A percentile compares a stretch with the other conserved stretches of the same genome.
Conservation (phyloP, 2,113 vertebrate genomes). For the Plectropomus leopardus region DNA sequence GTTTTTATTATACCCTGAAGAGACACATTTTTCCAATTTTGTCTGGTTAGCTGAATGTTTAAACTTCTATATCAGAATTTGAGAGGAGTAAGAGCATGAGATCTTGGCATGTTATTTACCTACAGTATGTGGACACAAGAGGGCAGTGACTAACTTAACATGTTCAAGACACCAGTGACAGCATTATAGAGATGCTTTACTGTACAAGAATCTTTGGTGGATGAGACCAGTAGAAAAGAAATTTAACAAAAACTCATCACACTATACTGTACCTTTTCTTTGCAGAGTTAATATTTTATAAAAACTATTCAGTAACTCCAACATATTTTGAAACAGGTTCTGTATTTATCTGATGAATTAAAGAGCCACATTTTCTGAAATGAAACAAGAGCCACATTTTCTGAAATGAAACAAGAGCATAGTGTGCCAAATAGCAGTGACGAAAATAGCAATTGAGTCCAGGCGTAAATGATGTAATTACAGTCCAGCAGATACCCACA, state of each 20-base stretch:
- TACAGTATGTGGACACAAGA: conserved; percentile 61
- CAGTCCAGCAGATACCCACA: background rate
- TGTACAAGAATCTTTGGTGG: too few species aligned
- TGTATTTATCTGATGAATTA: background rate
- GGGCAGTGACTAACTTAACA: conserved; percentile 65
- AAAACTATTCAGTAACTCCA: background rate
- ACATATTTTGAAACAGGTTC: background rate
- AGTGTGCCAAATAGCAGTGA: background rate
- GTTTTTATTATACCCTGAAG: conserved; percentile 2
- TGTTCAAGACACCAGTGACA: conserved; percentile 18
- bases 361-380: background rate
- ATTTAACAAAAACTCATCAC: background rate
- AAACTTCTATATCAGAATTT: background rate
- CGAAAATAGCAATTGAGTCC: background rate
- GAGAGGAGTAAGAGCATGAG: background rate
- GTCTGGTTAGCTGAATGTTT: background rate
- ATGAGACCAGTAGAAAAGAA: background rate
- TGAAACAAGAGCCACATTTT: background rate
- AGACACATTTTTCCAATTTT: background rate
- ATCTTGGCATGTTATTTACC: conserved; percentile 23
- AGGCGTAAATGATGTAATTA: conserved; percentile 9
- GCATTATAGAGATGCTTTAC: background rate
- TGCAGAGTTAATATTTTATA: background rate
- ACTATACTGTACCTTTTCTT: background rate
- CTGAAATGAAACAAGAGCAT: background rate